Percentiles rank a stretch among this genome's conserved stretches.
Evolutionary conservation across 1,140 invertebrate genomes (phyloP).

Genomic region (Hyposmocoma kahamanoa): DNA sequence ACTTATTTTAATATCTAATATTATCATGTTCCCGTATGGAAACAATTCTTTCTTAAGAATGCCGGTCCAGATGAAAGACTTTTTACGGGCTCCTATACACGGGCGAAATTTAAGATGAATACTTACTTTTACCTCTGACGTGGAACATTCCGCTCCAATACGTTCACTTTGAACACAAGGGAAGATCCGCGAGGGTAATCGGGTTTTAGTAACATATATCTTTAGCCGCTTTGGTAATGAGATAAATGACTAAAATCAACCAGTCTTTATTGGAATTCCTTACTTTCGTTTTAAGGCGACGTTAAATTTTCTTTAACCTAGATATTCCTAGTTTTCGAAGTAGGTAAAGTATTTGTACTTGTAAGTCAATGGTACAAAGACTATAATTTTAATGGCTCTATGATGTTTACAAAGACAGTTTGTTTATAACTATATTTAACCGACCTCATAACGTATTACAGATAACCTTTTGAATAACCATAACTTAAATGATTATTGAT

Average conservation of each 20-base stretch:
- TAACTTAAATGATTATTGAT: too few species aligned
- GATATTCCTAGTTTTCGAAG: too few species aligned
- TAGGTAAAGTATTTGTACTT: too few species aligned
- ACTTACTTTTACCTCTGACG: conserved; percentile 66
- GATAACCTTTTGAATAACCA: too few species aligned
- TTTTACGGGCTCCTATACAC: conserved; percentile 49
- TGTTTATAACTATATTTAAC: too few species aligned
- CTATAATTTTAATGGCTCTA: too few species aligned
- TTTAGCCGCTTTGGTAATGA: conserved; percentile 31
- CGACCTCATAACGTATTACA: too few species aligned
- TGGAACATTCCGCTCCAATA: conserved; percentile 68
- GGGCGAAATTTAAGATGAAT: conserved; percentile 68
- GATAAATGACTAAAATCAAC: conserved; percentile 39
- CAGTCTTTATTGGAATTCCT: conserved; percentile 29
- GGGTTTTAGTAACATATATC: conserved; percentile 46
- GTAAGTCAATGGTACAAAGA: too few species aligned
- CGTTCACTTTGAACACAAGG: conserved; percentile 62
- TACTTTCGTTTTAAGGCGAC: conserved; percentile 4
- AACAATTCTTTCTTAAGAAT: conserved; percentile 46
- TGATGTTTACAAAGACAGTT: too few species aligned
- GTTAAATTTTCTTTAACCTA: too few species aligned
- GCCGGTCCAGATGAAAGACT: conserved; percentile 54
- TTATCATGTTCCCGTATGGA: not conserved
- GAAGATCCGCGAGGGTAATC: conserved; percentile 54
- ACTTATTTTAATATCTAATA: not conserved